Conservation (phyloP, 2,797 vertebrate species). For the Acrossocheilus fasciatus region DNA sequence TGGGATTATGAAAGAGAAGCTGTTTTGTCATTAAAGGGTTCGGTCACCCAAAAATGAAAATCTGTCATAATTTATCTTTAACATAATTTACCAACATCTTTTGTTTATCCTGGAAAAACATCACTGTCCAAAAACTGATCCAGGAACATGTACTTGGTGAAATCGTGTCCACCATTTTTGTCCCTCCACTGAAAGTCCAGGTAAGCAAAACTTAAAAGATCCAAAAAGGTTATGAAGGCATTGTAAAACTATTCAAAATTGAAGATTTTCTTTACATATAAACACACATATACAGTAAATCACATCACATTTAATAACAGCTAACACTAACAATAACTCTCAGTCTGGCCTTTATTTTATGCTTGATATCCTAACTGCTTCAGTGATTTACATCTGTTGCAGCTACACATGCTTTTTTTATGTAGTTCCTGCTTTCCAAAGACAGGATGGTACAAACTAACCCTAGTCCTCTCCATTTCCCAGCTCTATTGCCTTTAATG, state of each 20-base stretch:
- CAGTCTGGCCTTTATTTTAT: constrained; percentile 58
- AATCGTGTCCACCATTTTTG: background rate
- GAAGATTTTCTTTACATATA: background rate
- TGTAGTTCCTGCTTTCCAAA: constrained; percentile 44
- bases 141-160: background rate
- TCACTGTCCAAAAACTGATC: background rate
- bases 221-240: background rate
- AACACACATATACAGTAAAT: background rate
- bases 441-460: constrained; percentile 35
- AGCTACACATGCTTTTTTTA: constrained; percentile 50
- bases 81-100: no score
- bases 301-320: background rate
- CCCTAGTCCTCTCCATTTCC: constrained; percentile 25
- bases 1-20: constrained; percentile 2
- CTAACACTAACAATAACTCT: constrained; percentile 13
- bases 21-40: constrained; percentile 26
- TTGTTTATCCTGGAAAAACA: no score
- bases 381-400: constrained; percentile 63
- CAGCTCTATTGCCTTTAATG: constrained; percentile 61
- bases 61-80: background rate
- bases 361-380: constrained; percentile 19
- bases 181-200: background rate
- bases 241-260: background rate
- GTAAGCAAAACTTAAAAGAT: background rate
- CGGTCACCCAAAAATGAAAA: background rate